Conservation (phyloP, 64 coral and sea anemone species). For the Montipora cactus region DNA sequence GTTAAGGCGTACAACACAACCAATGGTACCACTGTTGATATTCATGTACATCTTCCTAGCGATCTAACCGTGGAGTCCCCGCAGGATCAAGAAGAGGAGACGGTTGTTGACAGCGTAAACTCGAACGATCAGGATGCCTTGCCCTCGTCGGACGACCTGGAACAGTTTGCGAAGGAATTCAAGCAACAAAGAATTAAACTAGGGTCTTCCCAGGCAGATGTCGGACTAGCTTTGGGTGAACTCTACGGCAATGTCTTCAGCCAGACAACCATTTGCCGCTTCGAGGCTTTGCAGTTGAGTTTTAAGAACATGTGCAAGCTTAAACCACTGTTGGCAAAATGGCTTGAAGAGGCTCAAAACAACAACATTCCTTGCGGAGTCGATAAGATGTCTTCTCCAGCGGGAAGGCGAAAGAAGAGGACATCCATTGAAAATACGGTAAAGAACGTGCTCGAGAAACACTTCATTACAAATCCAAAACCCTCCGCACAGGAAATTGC, state of each 20-base stretch:
- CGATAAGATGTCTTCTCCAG: not conserved
- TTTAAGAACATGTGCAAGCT: conserved; percentile 94
- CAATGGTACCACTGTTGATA: not conserved
- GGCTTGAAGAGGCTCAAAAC: conserved; percentile 62
- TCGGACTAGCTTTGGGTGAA: conserved; percentile 81
- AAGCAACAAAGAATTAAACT: conserved; percentile 82
- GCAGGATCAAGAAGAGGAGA: not conserved
- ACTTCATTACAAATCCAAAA: conserved; percentile 53
- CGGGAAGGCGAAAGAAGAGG: conserved; percentile 65
- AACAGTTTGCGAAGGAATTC: conserved; percentile 89
- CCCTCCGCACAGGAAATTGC: conserved; percentile 60
- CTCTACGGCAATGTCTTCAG: conserved; percentile 84
- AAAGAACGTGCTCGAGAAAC: conserved; percentile 56
- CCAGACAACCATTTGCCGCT: conserved; percentile 96
- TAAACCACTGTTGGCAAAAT: conserved; percentile 84
- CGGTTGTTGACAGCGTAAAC: conserved; percentile 2
- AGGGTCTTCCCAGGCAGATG: conserved; percentile 89
- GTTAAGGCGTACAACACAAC: not conserved
- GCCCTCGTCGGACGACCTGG: conserved; percentile 73
- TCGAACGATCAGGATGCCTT: not conserved
- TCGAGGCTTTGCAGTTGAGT: conserved; percentile 93
- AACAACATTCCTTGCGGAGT: conserved; percentile 4
- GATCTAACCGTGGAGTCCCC: not conserved
- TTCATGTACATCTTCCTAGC: not conserved
- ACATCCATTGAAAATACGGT: conserved; percentile 71